phyloP scores from a whole-genome alignment of 2,888 invertebrate genomes.

The Arrhopalites spinosus region DNA sequence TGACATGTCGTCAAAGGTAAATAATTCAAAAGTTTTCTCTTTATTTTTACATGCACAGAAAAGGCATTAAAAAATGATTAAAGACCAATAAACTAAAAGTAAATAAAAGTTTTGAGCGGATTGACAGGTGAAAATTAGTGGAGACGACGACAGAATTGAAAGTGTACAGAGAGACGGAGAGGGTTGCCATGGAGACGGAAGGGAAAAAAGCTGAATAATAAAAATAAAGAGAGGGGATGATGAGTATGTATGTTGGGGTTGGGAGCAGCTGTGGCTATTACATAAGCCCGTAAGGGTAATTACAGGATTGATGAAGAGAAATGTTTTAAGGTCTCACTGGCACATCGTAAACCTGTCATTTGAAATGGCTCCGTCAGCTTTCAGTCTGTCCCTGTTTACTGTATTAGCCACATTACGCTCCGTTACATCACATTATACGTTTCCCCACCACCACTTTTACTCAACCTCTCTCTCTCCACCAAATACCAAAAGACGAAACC shows the following conservation, averaged over 20 bases:
- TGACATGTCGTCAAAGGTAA: no score
- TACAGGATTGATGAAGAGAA: slow-evolving; percentile 55
- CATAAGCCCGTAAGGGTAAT: slow-evolving; percentile 42
- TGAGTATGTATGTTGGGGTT: slow-evolving; percentile 26
- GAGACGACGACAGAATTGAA: no score
- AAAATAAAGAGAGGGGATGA: slow-evolving; percentile 13
- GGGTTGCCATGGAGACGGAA: not conserved
- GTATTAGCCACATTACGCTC: slow-evolving; percentile 26
- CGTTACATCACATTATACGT: slow-evolving; percentile 23
- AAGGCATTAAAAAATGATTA: no score
- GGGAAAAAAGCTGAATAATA: not conserved
- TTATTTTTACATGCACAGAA: no score
- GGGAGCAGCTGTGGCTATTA: slow-evolving; percentile 46
- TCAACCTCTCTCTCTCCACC: not conserved
- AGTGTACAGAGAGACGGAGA: no score
- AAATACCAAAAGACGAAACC: no score
- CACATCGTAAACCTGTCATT: slow-evolving; percentile 55
- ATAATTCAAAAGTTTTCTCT: no score
- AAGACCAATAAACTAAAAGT: no score
- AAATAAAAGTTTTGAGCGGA: no score
- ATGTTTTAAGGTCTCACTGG: slow-evolving; percentile 51
- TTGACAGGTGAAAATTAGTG: no score
- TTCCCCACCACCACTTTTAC: not conserved
- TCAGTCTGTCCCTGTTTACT: not conserved
- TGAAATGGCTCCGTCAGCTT: slow-evolving; percentile 52